Percentiles rank a stretch among this genome's conserved stretches.
These are phyloP conservation scores for Acleris holmiana DNA, from an alignment of 2,888 invertebrate species.

Conservation along the genomic window DNA sequence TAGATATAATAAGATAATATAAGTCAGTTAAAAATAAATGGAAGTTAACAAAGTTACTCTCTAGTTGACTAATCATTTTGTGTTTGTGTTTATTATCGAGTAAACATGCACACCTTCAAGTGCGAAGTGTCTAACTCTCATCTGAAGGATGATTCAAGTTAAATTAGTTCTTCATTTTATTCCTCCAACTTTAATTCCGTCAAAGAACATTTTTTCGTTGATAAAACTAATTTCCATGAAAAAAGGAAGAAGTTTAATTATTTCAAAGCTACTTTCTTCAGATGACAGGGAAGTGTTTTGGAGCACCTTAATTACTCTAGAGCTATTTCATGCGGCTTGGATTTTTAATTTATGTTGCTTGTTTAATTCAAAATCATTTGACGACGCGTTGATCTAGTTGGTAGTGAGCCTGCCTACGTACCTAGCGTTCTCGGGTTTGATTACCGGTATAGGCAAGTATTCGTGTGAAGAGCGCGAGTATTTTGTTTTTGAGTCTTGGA, in stretches of 20 bases:
- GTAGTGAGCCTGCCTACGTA: too few relatives aligned
- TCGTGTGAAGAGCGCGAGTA: too few relatives aligned
- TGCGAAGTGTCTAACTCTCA: constrained; percentile 48
- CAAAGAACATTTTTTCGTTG: constrained; percentile 46
- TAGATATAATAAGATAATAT: too few relatives aligned
- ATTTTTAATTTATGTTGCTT: too few relatives aligned
- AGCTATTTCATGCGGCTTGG: too few relatives aligned
- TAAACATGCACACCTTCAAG: constrained; percentile 43
- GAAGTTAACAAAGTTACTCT: not conserved
- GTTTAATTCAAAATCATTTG: too few relatives aligned
- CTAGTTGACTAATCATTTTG: constrained; percentile 1
- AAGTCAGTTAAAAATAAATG: too few relatives aligned
- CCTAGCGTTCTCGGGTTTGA: too few relatives aligned
- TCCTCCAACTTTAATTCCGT: constrained; percentile 53
- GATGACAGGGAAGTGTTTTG: constrained; percentile 32
- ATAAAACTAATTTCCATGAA: constrained; percentile 43
- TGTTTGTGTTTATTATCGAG: not conserved
- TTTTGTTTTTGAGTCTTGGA: too few relatives aligned
- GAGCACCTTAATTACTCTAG: constrained; percentile 28
- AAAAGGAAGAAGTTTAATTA: constrained; percentile 38
- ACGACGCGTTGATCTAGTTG: too few relatives aligned
- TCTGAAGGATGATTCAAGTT: constrained; percentile 51
- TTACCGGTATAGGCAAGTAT: too few relatives aligned
- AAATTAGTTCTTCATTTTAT: constrained; percentile 62
- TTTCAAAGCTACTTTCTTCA: constrained; percentile 35